These are phyloP conservation scores for Potorous gilbertii DNA, from an alignment of 2,797 vertebrate species.

Conservation along the genomic window DNA sequence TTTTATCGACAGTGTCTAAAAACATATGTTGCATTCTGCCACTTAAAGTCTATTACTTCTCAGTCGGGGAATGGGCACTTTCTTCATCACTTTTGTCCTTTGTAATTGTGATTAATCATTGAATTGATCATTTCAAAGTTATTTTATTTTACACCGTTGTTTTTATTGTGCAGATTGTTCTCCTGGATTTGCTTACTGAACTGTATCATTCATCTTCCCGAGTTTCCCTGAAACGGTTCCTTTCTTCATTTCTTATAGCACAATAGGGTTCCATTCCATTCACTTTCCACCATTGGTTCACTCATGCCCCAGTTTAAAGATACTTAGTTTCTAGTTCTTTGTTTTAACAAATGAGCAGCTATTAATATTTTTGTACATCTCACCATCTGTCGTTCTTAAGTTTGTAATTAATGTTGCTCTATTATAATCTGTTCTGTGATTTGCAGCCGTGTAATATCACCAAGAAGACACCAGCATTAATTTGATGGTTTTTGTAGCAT, in stretches of 20 bases:
- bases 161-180: background rate
- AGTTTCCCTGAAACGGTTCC: background rate
- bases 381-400: background rate
- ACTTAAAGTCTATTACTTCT: background rate
- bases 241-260: background rate
- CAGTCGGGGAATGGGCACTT: background rate
- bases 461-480: background rate
- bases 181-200: background rate
- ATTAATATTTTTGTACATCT: background rate
- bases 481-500: background rate
- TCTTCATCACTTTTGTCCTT: background rate
- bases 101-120: background rate
- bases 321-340: background rate
- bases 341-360: background rate
- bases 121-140: background rate
- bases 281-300: background rate
- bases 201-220: background rate
- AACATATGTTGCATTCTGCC: background rate
- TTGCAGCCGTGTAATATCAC: background rate
- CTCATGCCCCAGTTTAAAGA: background rate
- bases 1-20: background rate
- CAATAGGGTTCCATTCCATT: background rate
- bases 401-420: background rate
- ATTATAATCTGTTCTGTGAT: background rate
- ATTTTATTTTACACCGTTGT: background rate